Evolutionary conservation across 1,140 invertebrate genomes (phyloP), one percentile per base, ranked within the genome.

Genomic region (Ruditapes philippinarum): DNA sequence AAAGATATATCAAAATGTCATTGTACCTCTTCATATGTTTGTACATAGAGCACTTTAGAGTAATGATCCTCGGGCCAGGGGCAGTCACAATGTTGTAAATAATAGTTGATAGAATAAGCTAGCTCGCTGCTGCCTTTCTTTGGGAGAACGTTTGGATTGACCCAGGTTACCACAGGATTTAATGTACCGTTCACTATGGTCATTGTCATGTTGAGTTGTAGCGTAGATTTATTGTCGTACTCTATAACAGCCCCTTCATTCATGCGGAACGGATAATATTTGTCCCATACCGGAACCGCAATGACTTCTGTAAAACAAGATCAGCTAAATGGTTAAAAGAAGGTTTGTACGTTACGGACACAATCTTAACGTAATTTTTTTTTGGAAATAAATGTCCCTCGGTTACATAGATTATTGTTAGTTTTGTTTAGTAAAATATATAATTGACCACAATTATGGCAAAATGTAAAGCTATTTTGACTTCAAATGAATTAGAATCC

Each of bases 61-160:
- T 80, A 91, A 40, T 90, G 88, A n/a, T 93, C 89, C 1, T 76
- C 51, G 1, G 92, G 89, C 42, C 89, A 54, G 11, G 49, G 62
- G 51, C 93, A 93, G 14, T 88, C 78, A 70, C 93, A 93, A n/a
- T 90, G 60, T 49, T 88, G 62, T 28, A 91, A 70, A 54, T 90
- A 91, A 60, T 84, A 86, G n/a, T 86, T 49, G 12, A 94, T 80
- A 9, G 68, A 57, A 80, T 93, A 93, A 14, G 84, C 40, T 17
- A 91, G 68, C 22, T 36, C 33, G 11, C 54, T 33, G 11, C 54
- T 33, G 3, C 62, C 65, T 25, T n/a, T 54, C 0, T 28, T 60
- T 3, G 38, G 19, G 2, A 49, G 42, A 12, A 82, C n/a, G 22
- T 81, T 80, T 3, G 92, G 92, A 82, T 91, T 85, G 14, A 68